Conservation (phyloP, 35 echinoderm and acorn worm species). For the Strongylocentrotus purpuratus region DNA sequence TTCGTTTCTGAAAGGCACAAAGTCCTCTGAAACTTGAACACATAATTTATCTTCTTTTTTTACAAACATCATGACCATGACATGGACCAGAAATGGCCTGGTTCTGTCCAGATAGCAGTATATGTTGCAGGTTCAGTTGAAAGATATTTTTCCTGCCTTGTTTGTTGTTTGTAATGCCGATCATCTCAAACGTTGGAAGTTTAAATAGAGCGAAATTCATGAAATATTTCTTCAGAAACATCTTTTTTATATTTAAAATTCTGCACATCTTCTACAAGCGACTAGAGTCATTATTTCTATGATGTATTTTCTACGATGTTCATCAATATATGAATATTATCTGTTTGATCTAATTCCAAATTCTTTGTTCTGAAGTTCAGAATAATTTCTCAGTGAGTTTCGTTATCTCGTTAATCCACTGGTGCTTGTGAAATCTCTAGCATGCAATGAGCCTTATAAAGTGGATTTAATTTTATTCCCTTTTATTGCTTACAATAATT, state of each 20-base stretch:
- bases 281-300: background rate
- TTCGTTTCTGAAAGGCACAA: too few species aligned
- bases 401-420: background rate
- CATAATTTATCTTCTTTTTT: too few species aligned
- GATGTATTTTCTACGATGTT: background rate
- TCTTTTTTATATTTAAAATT: background rate
- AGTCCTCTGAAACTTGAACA: too few species aligned
- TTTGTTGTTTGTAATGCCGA: too few species aligned
- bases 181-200: too few species aligned
- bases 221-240: too few species aligned
- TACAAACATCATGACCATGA: too few species aligned
- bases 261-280: background rate
- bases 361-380: background rate
- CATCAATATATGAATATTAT: background rate
- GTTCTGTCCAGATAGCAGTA: too few species aligned
- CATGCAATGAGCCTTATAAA: background rate
- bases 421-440: constrained; percentile 6
- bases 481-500: background rate
- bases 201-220: too few species aligned
- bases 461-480: background rate
- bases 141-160: too few species aligned
- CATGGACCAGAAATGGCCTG: too few species aligned
- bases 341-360: background rate
- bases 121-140: too few species aligned
- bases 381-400: background rate